Evolutionary conservation across 23 tunicate species (phyloP).

Genomic region (Halocynthia roretzi): DNA sequence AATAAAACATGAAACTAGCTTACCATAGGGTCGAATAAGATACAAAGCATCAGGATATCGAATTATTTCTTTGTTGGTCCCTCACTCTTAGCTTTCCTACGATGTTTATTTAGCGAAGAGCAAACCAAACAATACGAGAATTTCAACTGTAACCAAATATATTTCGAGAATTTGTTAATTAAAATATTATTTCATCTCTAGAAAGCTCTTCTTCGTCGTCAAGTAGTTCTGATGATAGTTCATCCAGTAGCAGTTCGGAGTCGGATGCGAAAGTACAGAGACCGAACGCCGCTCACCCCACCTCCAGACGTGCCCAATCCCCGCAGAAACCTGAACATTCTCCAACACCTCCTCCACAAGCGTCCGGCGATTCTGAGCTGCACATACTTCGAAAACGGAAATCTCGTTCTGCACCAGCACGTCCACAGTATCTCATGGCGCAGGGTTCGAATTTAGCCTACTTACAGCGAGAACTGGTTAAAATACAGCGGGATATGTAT

Average conservation of each 20-base stretch:
- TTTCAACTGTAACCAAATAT: background rate
- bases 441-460: conserved; percentile 64
- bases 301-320: conserved; percentile 6
- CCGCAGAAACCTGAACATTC: conserved; percentile 7
- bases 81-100: too few species aligned
- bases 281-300: conserved; percentile 7
- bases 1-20: too few species aligned
- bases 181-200: background rate
- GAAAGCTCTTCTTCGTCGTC: conserved; percentile 5
- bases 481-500: conserved; percentile 47
- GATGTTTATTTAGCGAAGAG: too few species aligned
- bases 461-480: conserved; percentile 56
- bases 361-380: conserved; percentile 15
- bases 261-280: background rate
- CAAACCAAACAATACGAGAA: too few species aligned
- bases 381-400: conserved; percentile 18
- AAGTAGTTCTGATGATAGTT: background rate
- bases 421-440: conserved; percentile 49
- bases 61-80: too few species aligned
- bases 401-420: conserved; percentile 71
- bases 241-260: background rate
- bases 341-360: conserved; percentile 12
- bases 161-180: background rate
- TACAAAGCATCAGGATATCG: too few species aligned
- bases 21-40: too few species aligned